Base-by-base conservation (phyloP, 1,140 invertebrate species). In the Argopecten irradians region DNA sequence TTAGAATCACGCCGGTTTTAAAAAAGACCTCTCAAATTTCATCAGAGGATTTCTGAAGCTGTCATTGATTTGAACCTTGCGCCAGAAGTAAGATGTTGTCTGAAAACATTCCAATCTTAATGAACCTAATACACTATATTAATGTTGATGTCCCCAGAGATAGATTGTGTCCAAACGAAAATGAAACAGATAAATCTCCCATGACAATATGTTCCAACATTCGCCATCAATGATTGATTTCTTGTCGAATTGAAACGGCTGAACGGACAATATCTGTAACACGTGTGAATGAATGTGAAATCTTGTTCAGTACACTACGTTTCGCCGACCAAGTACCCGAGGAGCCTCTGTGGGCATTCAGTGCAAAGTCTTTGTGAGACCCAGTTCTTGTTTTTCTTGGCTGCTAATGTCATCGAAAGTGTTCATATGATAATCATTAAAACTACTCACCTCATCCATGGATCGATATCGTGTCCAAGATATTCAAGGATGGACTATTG, bases 241-340 rank as follows among this genome's bases (percentile, higher is more conserved):
- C 55, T 71, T 71, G 55, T 71, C 55, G 55, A 71, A 71, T 71
- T 71, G 55, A 71, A 71, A 71, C n/a, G 55, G 55, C 55, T 71
- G 55, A 71, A 71, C 28, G 55, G 28, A 71, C 55, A 71, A 71
- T 28, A 71, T 71, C 55, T 28, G 55, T 71, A 71, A 71, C 55
- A 71, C 55, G 55, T 71, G 55, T 22, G 13, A 11, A 1, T 71
- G 55, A 71, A 71, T 71, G 28, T 71, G n/a, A 71, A 71, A 71
- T n/a, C 22, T n/a, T 16, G 55, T 71, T 71, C 55, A 28, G 55
- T 71, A 71, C 55, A 71, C n/a, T 71, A 71, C n/a, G 55, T 71
- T 71, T 71, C 22, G 55, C 1, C 22, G 55, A 71, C 1, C 55
- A 71, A 71, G 55, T 28, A 71, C 55, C 55, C 55, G 55, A n/a